Evolutionary conservation across 2,113 vertebrate genomes (phyloP), one percentile per base, ranked within the genome.

Genomic region (Galeopterus variegatus): DNA sequence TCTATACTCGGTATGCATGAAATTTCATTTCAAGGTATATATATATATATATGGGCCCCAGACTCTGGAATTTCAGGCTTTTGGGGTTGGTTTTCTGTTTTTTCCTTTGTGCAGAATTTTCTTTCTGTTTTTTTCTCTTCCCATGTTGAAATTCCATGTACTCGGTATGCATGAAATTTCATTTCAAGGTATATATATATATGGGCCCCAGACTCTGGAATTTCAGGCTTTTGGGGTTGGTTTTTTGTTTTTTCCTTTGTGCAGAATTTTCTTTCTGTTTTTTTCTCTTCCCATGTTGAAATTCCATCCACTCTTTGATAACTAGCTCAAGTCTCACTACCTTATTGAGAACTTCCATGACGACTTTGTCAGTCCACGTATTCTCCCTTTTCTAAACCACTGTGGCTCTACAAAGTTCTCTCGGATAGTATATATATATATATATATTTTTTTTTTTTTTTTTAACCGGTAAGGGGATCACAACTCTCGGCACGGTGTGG

Each of bases 261-360:
- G 79, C 11, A 65, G 60, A 84, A 60, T 79, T 90, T 94, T 87
- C 26, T 65, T 48, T 24, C 3, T 31, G 41, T 41, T 45, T 28
- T 21, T 18, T 2, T 3, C 14, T n/a, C 60, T 88, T 52, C n/a
- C 36, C 14, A 17, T 83, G 19, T 96, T 95, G 69, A 90, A 93
- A 94, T 80, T 83, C 65, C 36, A 90, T 56, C 48, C 36, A 94
- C 88, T 89, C 67, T 88, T 92, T 88, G n/a, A 33, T 91, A 76
- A 77, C 64, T 97, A 90, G 67, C 18, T 92, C 60, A 77, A 83
- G 7, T 95, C 31, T 94, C 72, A 70, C 50, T 67, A 48, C 28
- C 23, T 96, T 75, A 64, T 45, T 81, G 85, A 65, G 70, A 90
- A 83, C 81, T 90, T 94, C 56, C 52, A 7, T 82, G 31, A 58